phyloP scores from a whole-genome alignment of 2,797 vertebrate genomes.

The Babyrousa celebensis region DNA sequence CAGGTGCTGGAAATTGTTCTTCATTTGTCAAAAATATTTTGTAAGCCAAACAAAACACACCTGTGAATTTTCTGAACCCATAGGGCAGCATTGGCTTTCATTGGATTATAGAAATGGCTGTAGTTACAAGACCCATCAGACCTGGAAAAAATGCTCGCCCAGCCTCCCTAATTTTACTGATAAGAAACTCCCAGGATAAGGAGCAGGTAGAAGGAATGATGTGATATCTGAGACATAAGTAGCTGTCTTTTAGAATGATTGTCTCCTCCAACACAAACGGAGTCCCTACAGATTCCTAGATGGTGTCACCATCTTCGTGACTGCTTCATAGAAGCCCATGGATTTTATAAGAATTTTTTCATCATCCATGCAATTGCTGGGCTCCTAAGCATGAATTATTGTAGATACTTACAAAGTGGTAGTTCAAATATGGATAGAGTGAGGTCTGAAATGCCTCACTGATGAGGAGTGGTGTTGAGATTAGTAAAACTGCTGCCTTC shows the following conservation, averaged over 20 bases:
- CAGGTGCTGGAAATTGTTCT: neutral
- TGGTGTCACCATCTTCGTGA: neutral
- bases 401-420: neutral
- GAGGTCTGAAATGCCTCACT: neutral
- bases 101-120: neutral
- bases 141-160: neutral
- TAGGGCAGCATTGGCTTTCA: neutral
- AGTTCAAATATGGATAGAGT: neutral
- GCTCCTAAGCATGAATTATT: neutral
- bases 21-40: constrained; percentile 30
- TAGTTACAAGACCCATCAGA: neutral
- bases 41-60: neutral
- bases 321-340: neutral
- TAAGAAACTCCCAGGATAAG: neutral
- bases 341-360: neutral
- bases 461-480: neutral
- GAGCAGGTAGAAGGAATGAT: neutral
- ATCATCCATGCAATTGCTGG: too few relatives aligned
- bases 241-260: neutral
- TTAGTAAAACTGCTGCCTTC: neutral
- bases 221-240: neutral
- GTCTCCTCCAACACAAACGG: neutral
- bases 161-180: neutral
- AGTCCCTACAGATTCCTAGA: neutral
- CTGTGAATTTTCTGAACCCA: neutral